Conservation (phyloP, 2,888 invertebrate species). For the Ctena decussata region DNA sequence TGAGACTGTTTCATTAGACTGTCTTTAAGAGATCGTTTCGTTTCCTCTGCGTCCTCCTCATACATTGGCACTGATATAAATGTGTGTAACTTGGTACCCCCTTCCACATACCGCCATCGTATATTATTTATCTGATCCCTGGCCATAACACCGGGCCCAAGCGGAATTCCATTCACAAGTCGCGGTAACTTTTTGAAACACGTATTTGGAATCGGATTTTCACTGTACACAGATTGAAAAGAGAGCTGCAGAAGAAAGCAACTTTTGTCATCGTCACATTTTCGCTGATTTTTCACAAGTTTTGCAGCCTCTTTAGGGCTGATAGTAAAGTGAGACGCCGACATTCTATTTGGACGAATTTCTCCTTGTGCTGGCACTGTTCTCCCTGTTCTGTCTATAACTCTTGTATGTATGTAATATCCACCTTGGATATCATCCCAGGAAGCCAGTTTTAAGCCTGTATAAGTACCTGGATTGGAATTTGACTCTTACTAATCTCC, state of each 20-base stretch:
- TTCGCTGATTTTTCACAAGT: conserved; percentile 70
- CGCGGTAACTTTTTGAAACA: conserved; percentile 82
- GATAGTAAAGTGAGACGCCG: conserved; percentile 78
- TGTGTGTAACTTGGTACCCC: conserved; percentile 76
- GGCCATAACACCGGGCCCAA: conserved; percentile 82
- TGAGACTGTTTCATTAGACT: conserved; percentile 78
- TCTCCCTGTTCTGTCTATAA: not conserved
- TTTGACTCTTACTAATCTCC: not conserved
- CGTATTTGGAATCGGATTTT: conserved; percentile 77
- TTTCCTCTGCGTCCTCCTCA: conserved; percentile 81
- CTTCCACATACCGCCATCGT: conserved; percentile 82
- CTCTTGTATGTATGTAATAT: not conserved
- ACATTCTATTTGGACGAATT: conserved; percentile 34
- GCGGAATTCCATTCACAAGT: conserved; percentile 83
- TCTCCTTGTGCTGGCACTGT: not conserved
- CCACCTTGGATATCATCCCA: conserved; percentile 28
- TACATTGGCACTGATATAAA: conserved; percentile 82
- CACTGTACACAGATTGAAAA: conserved; percentile 80
- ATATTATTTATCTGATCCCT: conserved; percentile 76
- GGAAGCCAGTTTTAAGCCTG: conserved; percentile 27
- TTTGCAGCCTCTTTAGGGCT: conserved; percentile 75
- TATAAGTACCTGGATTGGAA: too few relatives aligned
- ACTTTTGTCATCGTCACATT: conserved; percentile 71
- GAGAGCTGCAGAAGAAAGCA: conserved; percentile 81
- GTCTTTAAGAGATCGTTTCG: conserved; percentile 75